Evolutionary conservation across 2,888 invertebrate species (phyloP), one percentile per base, ranked within the genome.

Genomic region (Melanargia galathea): DNA sequence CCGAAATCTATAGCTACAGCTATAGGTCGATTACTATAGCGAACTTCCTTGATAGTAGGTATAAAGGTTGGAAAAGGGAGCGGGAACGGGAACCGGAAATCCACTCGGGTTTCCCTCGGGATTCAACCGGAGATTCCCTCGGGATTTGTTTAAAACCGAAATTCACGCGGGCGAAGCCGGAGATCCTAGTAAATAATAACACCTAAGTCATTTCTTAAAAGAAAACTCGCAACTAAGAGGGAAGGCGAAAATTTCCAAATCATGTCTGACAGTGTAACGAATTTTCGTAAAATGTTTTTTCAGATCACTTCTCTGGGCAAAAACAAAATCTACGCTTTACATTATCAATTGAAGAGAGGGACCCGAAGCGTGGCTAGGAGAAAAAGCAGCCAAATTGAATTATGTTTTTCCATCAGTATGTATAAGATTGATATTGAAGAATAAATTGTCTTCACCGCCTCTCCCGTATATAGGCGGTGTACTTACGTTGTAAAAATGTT

Each of bases 391-490:
- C 64, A 71, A 72, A 71, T 72, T 71, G 72, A 72, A 71, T 71
- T 72, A 72, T 72, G 69, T 68, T 64, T 71, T 63, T 63, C 69
- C 68, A 71, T 72, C 70, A 68, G 66, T 71, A 70, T 71, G 65
- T 70, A 70, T 71, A 71, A 72, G 69, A 72, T 71, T 72, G 71
- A 72, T 72, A 70, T 71, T 70, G 70, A 63, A 64, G 64, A 70
- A 72, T 72, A 72, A 72, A 72, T 72, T 71, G 71, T 68, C 68
- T 70, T 61, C 70, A 71, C 65, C 69, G 68, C 66, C 60, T 55
- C 65, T 63, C 60, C 54, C 63, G 43, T 65, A 55, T 65, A 55
- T 59, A 59, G 45, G 45, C 58, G 52, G 56, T 61, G 60, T 67
- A 65, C 63, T 45, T 55, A 63, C 33, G 62, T 26, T 40, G 64